Base-by-base conservation (phyloP, 64 coral and sea anemone genomes). In the Montipora sp. region DNA sequence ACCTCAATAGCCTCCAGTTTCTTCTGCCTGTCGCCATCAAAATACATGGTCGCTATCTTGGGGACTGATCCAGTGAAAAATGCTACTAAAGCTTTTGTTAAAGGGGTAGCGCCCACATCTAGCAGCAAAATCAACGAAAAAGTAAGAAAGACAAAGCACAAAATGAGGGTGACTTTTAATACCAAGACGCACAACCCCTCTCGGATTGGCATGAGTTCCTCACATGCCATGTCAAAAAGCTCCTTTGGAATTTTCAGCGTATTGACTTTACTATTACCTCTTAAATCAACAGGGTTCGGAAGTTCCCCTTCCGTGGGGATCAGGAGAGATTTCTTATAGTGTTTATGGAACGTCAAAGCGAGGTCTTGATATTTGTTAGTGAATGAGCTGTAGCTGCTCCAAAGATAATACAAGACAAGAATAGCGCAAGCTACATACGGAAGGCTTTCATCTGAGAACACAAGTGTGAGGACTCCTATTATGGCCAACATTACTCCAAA, bases 331-430 rank as follows among this genome's bases (percentile, higher is more conserved):
- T 46, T 5, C 6, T 83, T 44, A 24, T 67, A 66, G 19, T 9
- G 36, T 47, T 66, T 47, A 19, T 46, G 67, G 7, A 83, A 16
- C 13, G 36, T 19, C 19, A 83, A 12, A 19, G 59, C 13, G 15
- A 83, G 80, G 45, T 83, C 80, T 2, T 83, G 80, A 36, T 83
- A 83, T 83, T 47, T 66, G 24, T 65, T 83, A 7, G 59, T 67
- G 47, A 83, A 83, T 47, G 59, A 83, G 58, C 80, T 83, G 58
- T 83, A 83, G 59, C 80, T 83, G 47, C 58, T 46, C 80, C 58
- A 83, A 12, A 67, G 7, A 15, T 83, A 83, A 19, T 83, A 83
- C 0, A 13, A 67, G 6, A 83, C 59, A 66, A 83, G 59, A 45
- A 83, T 24, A 16, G 19, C 61, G 13, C 23, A 47, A 14, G 8